A percentile compares a stretch with the other conserved stretches of the same genome.
These are phyloP conservation scores for Brachionus rotundiformis DNA, from an alignment of 1,140 invertebrate genomes.

Conservation along the genomic window DNA sequence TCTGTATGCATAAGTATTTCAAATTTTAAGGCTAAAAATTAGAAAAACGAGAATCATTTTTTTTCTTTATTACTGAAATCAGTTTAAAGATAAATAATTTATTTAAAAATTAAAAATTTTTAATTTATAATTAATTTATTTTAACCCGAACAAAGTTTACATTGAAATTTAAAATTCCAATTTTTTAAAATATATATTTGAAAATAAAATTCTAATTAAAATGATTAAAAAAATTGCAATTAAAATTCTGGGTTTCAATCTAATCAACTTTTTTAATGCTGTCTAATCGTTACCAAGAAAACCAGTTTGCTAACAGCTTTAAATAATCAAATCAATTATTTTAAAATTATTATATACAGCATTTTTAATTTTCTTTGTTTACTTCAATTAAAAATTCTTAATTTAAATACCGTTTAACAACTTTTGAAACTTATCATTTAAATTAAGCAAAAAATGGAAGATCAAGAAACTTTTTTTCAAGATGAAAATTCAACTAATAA, in stretches of 20 bases:
- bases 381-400: background rate
- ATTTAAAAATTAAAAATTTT: too few species aligned
- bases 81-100: too few species aligned
- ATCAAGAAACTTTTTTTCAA: background rate
- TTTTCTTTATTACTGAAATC: too few species aligned
- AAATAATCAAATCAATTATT: conserved; percentile 22
- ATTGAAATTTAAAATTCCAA: too few species aligned
- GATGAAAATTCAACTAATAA: background rate
- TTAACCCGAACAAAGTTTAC: too few species aligned
- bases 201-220: background rate
- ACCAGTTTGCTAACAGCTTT: background rate
- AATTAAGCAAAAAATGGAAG: background rate
- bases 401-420: background rate
- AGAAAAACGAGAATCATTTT: too few species aligned
- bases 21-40: too few species aligned
- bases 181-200: too few species aligned
- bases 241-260: too few species aligned
- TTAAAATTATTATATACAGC: background rate
- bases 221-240: background rate
- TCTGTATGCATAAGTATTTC: too few species aligned
- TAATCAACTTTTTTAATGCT: conserved; percentile 6
- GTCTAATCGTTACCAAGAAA: background rate
- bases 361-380: background rate
- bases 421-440: background rate
- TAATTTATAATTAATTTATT: too few species aligned